Base-by-base conservation (phyloP, 2,888 invertebrate species). In the Drosophila melanosoma region DNA sequence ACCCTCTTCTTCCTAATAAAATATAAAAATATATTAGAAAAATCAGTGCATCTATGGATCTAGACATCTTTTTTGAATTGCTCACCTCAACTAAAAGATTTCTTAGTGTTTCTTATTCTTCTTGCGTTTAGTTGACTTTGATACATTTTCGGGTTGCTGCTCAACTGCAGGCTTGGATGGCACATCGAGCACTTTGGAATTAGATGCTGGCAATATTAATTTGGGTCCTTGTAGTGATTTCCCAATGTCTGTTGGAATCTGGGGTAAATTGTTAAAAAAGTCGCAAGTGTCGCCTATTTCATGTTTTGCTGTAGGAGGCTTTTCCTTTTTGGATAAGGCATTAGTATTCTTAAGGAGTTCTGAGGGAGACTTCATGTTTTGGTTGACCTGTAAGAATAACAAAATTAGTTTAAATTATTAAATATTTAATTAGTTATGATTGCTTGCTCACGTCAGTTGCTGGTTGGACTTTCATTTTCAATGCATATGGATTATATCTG, bases 201-300 rank as follows among this genome's bases (percentile, higher is more conserved):
- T 20, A 17, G 32, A 17, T 8, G 17, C 10, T n/a, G 49, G n/a
- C 26, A 49, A 26, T 29, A 10, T 49, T 17, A 4, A 10, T 17
- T 38, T 38, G 4, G 17, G 32, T 1, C 12, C 29, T 6, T 49
- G 23, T 1, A 45, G 4, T 1, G 12, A 23, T n/a, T 6, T 29
- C 0, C 23, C 42, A 1, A 26, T n/a, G 0, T n/a, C 11, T 23
- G 12, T 15, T 3, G 54, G 20, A 8, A 65, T 12, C 10, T 29
- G 42, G 0, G 67, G 42, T 12, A 73, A 52, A 4, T 59, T 56
- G 0, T 52, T 45, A 6, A 74, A 74, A 20, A 73, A 66, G 7
- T 45, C 51, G 0, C 38, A 17, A 1, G 58, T 60, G 12, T 60
- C 74, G 5, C 15, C 12, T 12, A 54, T 49, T 1, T 64, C 36